phyloP scores from a whole-genome alignment of 2,113 vertebrate species.

The Cavia porcellus region DNA sequence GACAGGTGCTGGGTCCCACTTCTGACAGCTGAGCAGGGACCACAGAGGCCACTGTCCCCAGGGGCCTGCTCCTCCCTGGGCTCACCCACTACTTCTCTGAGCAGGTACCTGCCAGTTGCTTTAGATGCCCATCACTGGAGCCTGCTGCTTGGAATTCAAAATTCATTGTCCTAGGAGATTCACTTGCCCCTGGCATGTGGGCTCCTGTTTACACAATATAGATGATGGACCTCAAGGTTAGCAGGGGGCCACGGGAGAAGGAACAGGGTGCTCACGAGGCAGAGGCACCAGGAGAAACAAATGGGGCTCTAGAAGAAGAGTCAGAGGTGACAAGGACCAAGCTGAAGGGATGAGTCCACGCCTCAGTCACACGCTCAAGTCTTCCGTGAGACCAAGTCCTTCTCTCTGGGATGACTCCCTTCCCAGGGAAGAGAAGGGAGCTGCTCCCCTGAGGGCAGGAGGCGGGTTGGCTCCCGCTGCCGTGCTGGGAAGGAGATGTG shows the following conservation, averaged over 20 bases:
- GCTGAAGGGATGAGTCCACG: not conserved
- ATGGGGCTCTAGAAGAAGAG: not conserved
- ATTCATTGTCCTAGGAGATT: not conserved
- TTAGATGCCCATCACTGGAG: not conserved
- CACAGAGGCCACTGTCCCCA: not conserved
- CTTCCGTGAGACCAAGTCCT: not conserved
- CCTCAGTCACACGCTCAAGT: not conserved
- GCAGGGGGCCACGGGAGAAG: not conserved
- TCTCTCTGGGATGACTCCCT: not conserved
- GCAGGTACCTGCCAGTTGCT: fast-evolving
- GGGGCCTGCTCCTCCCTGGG: not conserved
- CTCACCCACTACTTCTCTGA: not conserved
- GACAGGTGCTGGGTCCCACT: not conserved
- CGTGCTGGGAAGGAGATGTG: not conserved
- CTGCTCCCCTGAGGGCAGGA: not conserved
- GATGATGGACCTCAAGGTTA: not conserved
- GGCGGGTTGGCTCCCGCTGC: fast-evolving
- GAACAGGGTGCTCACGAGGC: not conserved
- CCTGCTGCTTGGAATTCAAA: not conserved
- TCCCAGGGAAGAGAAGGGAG: not conserved
- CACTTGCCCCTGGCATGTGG: not conserved
- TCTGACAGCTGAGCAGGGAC: not conserved
- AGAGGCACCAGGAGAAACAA: not conserved
- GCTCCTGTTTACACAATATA: not conserved
- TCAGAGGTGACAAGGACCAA: not conserved